Base-by-base conservation (phyloP, 1,140 invertebrate genomes). In the Leptinotarsa defecta region DNA sequence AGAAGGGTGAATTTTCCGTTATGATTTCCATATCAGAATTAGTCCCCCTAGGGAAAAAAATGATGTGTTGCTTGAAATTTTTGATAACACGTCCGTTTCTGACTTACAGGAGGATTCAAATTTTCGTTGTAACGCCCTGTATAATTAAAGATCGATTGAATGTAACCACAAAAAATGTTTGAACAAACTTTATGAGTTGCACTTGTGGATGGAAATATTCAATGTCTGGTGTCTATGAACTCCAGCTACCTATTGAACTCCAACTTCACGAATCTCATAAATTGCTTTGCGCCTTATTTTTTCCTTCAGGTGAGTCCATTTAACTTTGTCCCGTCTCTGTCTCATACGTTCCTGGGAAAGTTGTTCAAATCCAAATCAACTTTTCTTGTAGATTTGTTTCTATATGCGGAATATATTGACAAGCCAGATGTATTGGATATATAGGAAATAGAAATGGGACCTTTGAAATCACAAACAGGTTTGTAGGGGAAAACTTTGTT, bases 391-490 rank as follows among this genome's bases (percentile, higher is more conserved):
- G 52, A 17, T 57, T 57, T 57, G 52, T 57, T 57, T 57, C 52
- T 57, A 2, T 57, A 57, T 57, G 52, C n/a, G 52, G n/a, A n/a
- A 57, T 57, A 19, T 57, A 57, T 57, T 57, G 52, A 57, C 52
- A 57, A 57, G n/a, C 52, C 15, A 19, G 15, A 15, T 57, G 52
- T 57, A 57, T 57, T 57, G 15, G 15, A 57, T 57, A 57, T n/a
- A 57, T 57, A 6, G 15, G 15, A 57, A 17, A n/a, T 57, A 4
- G 52, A n/a, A 57, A 57, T n/a, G 52, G 52, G 52, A 5, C 52
- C 52, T 57, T 57, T 57, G 52, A 57, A 57, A 57, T 57, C 52
- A 57, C n/a, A 57, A 17, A 19, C 52, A 57, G 52, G 52, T 57
- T 17, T 57, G 15, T n/a, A 11, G 34, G 52, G 52, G 15, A 15